A percentile compares a stretch with the other conserved stretches of the same genome.
These are phyloP conservation scores for Lonchura striata DNA, from an alignment of 2,113 vertebrate species.

Conservation along the genomic window DNA sequence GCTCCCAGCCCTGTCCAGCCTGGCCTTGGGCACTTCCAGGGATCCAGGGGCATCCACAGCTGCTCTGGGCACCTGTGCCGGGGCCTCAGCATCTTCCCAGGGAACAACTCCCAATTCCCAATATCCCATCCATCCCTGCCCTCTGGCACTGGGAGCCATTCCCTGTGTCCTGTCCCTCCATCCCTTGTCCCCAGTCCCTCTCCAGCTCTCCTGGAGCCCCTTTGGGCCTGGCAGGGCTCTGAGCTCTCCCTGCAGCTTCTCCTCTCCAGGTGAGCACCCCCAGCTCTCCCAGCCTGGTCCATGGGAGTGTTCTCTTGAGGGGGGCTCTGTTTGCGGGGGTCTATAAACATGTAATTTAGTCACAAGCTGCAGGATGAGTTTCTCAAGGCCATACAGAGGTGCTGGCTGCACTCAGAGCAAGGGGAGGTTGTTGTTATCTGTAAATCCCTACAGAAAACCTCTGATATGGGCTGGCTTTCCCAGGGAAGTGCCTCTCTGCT, in stretches of 20 bases:
- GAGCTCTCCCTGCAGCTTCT: background rate
- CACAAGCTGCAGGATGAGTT: background rate
- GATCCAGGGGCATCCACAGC: background rate
- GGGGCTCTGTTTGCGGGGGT: background rate
- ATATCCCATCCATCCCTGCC: background rate
- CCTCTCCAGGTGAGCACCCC: accelerated
- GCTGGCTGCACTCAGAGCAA: background rate
- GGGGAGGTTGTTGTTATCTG: background rate
- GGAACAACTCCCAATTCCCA: accelerated
- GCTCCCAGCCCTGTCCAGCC: accelerated
- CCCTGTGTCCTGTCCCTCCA: background rate
- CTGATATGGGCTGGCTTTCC: background rate
- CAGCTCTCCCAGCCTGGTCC: background rate
- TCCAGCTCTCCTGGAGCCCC: background rate
- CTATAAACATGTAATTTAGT: background rate
- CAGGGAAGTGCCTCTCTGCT: background rate
- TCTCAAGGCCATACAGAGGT: background rate
- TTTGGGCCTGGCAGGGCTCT: accelerated
- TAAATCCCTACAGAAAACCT: background rate
- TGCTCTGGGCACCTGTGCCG: background rate
- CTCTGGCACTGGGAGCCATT: background rate
- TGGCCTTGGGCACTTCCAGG: background rate
- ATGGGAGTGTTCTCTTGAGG: background rate
- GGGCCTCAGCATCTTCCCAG: background rate
- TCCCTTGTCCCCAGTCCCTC: background rate